Conservation (phyloP, 2,888 invertebrate species). For the Zootermopsis nevadensis region DNA sequence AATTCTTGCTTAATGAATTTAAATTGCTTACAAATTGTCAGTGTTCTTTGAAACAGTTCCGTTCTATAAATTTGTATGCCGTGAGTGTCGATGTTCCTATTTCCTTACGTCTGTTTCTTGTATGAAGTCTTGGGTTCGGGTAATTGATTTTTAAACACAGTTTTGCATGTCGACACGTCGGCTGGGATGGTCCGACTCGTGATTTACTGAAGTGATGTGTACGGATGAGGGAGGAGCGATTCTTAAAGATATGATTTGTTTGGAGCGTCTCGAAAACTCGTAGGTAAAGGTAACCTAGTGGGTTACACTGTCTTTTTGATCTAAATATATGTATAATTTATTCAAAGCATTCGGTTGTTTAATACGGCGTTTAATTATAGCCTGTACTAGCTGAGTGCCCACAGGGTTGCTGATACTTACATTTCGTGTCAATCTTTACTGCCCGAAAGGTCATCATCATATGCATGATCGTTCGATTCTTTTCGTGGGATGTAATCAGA, state of each 20-base stretch:
- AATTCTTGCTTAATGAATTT: no score
- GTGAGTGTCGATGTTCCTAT: no score
- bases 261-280: background rate
- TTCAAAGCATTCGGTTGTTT: background rate
- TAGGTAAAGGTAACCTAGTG: background rate
- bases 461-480: no score
- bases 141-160: constrained; percentile 57
- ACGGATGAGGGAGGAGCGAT: background rate
- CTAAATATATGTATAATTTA: constrained; percentile 2
- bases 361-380: constrained; percentile 3
- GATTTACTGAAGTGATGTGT: background rate
- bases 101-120: no score
- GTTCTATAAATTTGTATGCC: no score
- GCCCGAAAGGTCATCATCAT: no score
- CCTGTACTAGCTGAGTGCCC: background rate
- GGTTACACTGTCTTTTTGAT: background rate
- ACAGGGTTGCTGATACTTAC: no score
- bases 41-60: no score
- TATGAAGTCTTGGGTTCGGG: constrained; percentile 25
- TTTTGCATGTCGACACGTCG: constrained; percentile 49
- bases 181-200: background rate
- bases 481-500: no score
- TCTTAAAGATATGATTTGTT: background rate
- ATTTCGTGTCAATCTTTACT: no score
- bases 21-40: no score